Percentiles rank a stretch among this genome's conserved stretches.
phyloP scores from a whole-genome alignment of 2,797 vertebrate species.

The Halcyon leucocephala region DNA sequence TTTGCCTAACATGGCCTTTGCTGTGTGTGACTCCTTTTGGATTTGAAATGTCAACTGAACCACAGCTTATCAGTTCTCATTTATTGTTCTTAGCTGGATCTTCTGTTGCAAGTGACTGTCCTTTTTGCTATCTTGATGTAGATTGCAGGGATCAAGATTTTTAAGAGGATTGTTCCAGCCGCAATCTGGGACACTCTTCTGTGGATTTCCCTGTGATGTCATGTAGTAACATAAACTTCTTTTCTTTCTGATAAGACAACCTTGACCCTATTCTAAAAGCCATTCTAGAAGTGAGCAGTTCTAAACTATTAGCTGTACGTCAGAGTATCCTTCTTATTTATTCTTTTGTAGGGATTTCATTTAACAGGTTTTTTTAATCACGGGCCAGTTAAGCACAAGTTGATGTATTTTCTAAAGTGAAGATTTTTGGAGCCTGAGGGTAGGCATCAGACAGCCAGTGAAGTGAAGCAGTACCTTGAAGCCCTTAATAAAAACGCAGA shows the following conservation, averaged over 20 bases:
- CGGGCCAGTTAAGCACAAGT: background rate
- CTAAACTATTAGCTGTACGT: background rate
- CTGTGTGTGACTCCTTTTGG: background rate
- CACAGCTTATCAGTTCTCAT: background rate
- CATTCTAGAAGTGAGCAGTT: background rate
- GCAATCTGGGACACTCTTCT: background rate
- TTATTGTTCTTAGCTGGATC: slow-evolving; percentile 12
- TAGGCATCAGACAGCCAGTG: background rate
- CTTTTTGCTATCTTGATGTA: slow-evolving; percentile 18
- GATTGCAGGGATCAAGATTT: background rate
- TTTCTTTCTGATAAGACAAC: slow-evolving; percentile 20
- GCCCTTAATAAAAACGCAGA: background rate
- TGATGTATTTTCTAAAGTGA: background rate
- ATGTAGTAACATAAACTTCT: slow-evolving; percentile 25
- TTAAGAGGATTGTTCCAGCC: slow-evolving; percentile 17
- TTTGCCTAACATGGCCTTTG: background rate
- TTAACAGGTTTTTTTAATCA: background rate
- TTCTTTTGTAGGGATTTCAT: background rate
- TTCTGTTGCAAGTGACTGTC: slow-evolving; percentile 30
- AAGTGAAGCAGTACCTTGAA: background rate
- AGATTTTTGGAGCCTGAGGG: background rate
- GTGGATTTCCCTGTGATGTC: slow-evolving; percentile 31
- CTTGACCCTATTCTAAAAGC: slow-evolving; percentile 4
- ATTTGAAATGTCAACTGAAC: background rate
- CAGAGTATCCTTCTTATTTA: background rate